phyloP scores from a whole-genome alignment of 2,888 invertebrate species.

The Unio pictorum region DNA sequence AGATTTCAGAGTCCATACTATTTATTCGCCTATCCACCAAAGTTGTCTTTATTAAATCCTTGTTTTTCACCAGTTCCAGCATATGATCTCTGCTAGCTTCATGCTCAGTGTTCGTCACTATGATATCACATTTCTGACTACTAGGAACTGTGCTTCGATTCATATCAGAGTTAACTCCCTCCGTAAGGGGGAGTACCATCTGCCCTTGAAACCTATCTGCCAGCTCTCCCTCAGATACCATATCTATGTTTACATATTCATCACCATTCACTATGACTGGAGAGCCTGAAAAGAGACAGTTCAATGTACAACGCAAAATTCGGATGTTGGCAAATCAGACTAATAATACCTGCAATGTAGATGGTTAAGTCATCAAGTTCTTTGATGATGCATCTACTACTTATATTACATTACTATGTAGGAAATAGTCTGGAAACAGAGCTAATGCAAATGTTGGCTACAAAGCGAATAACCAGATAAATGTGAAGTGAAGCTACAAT shows the following conservation, averaged over 20 bases:
- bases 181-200: slow-evolving; percentile 13
- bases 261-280: slow-evolving; percentile 70
- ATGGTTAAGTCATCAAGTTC: no score
- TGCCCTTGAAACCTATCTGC: slow-evolving; percentile 11
- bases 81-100: slow-evolving; percentile 72
- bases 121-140: slow-evolving; percentile 57
- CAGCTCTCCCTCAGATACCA: slow-evolving; percentile 19
- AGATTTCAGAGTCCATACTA: slow-evolving; percentile 92
- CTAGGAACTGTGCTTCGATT: slow-evolving; percentile 40
- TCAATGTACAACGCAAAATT: background rate
- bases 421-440: background rate
- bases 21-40: slow-evolving; percentile 78
- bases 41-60: slow-evolving; percentile 80
- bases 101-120: slow-evolving; percentile 50
- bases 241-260: slow-evolving; percentile 70
- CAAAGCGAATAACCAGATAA: no score
- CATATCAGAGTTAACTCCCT: slow-evolving; percentile 27
- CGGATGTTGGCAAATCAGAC: no score
- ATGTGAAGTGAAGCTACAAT: no score
- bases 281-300: slow-evolving; percentile 56
- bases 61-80: slow-evolving; percentile 93
- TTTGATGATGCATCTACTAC: no score
- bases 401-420: background rate
- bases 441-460: no score
- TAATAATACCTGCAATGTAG: no score